Base-by-base conservation (phyloP, 2,113 vertebrate genomes). In the Rhinolophus sinicus region DNA sequence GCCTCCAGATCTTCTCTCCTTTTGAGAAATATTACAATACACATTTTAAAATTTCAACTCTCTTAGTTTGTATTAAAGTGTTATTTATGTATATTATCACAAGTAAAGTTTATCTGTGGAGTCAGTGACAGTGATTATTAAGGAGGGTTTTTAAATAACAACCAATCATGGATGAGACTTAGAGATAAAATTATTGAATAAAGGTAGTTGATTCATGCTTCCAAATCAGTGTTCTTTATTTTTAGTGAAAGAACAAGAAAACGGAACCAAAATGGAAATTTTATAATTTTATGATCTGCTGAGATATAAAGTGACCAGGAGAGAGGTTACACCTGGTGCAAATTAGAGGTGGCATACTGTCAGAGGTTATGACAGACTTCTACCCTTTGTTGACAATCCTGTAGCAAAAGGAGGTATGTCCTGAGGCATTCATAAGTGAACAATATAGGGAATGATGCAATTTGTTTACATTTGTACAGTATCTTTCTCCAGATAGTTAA, bases 271-370 rank as follows among this genome's bases (percentile, higher is more conserved):
- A 21, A 13, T 80, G 54, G 14, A 97, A 97, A 98, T 97, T 95
- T 98, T 83, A 91, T 89, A 83, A 98, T 96, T 44, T 44, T 44
- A 44, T 44, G 40, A 97, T 97, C 87, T 98, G 75, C 90, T 96
- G 65, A 97, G 94, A 96, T 8, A 52, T 58, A 93, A 35, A 70
- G 16, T 65, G 38, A 2, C n/a, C 90, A 91, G 83, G 15, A 92
- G 5, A 76, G 62, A 81, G 60, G 72, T 95, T 88, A 11, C 84
- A 84, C 70, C 15, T 90, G 81, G 82, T 91, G 95, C 52, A 9
- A 70, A 70, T 90, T 96, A 64, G 80, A 82, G 97, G 90, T 94
- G 54, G 95, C 58, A 30, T 0, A 10, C 96, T 96, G 85, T n/a
- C 54, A 93, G 76, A 93, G 15, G 6, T 90, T 78, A 94, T 3